Percentiles rank a stretch among this genome's conserved stretches.
These are phyloP conservation scores for Cephus cinctus DNA, from an alignment of 1,140 invertebrate species.

Conservation along the genomic window DNA sequence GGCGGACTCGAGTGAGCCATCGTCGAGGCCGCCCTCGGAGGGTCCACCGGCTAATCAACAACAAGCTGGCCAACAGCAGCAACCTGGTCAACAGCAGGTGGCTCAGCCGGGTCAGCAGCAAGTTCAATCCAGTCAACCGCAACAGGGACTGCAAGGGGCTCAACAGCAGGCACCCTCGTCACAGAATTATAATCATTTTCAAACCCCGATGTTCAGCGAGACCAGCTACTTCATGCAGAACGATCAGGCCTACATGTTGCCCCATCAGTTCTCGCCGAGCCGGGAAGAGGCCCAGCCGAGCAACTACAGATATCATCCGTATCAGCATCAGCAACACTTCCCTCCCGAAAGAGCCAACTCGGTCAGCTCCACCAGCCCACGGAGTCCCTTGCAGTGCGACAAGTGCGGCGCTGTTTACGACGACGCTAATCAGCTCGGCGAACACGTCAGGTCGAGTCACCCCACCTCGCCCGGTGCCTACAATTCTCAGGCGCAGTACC, in stretches of 20 bases:
- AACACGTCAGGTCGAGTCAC: conserved; percentile 70
- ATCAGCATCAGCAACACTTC: conserved; percentile 57
- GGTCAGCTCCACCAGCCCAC: conserved; percentile 65
- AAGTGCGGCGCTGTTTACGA: conserved; percentile 78
- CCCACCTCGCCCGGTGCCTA: conserved; percentile 58
- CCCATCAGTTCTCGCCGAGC: conserved; percentile 40
- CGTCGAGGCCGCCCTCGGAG: conserved; percentile 33
- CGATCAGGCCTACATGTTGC: conserved; percentile 34
- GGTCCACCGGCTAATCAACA: conserved; percentile 27
- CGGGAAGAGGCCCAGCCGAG: conserved; percentile 22
- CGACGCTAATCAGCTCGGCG: conserved; percentile 66
- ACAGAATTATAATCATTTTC: conserved; percentile 29
- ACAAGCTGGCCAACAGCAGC: conserved; percentile 43
- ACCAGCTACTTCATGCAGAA: conserved; percentile 40
- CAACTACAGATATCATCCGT: conserved; percentile 43
- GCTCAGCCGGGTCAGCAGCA: conserved; percentile 56
- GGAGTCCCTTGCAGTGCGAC: conserved; percentile 73
- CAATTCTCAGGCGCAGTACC: conserved; percentile 35
- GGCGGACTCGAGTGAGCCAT: conserved; percentile 63
- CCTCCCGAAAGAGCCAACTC: conserved; percentile 55
- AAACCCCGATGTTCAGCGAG: conserved; percentile 34
- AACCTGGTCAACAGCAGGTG: conserved; percentile 52
- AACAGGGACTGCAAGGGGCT: conserved; percentile 36
- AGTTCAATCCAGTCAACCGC: conserved; percentile 43
- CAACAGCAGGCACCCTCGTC: conserved; percentile 17